Evolutionary conservation across 2,888 invertebrate genomes (phyloP), one percentile per base, ranked within the genome.

Genomic region (Hyposoter dolosus): DNA sequence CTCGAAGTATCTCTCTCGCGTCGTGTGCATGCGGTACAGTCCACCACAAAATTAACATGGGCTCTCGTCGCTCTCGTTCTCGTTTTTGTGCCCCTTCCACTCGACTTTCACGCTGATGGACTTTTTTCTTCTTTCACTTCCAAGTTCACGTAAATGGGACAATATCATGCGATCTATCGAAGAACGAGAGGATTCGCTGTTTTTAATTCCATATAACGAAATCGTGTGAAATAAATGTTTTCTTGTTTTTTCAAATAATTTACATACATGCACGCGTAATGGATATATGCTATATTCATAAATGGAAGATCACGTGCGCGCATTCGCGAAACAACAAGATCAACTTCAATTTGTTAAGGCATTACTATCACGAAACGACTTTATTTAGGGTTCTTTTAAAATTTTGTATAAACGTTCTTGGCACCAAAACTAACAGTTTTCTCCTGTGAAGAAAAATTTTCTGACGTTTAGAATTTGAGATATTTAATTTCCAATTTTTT

Each of bases 311-410:
- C 69, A 68, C 56, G 76, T 69, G 56, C 56, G 75, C 69, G 78
- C 69, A 69, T 56, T 35, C 69, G 68, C 56, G n/a, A n/a, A 32
- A 35, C 56, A 68, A 47, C 68, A 75, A 77, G 76, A 60, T 76
- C 76, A 82, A 76, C 69, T 82, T 69, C 76, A 82, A 82, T 76
- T 50, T 66, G 23, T 43, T 56, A 43, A 40, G n/a, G n/a, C n/a
- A n/a, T n/a, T n/a, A n/a, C n/a, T n/a, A n/a, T n/a, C n/a, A n/a
- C n/a, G n/a, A n/a, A n/a, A n/a, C n/a, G n/a, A n/a, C n/a, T n/a
- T n/a, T n/a, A n/a, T n/a, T n/a, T n/a, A n/a, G n/a, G n/a, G n/a
- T n/a, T n/a, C n/a, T n/a, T n/a, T n/a, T n/a, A n/a, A n/a, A n/a
- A n/a, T n/a, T n/a, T n/a, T n/a, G n/a, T n/a, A n/a, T n/a, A n/a